Percentiles rank a stretch among this genome's conserved stretches.
Evolutionary conservation across 2,797 vertebrate genomes (phyloP).

Genomic region (Melanotaenia boesemani): DNA sequence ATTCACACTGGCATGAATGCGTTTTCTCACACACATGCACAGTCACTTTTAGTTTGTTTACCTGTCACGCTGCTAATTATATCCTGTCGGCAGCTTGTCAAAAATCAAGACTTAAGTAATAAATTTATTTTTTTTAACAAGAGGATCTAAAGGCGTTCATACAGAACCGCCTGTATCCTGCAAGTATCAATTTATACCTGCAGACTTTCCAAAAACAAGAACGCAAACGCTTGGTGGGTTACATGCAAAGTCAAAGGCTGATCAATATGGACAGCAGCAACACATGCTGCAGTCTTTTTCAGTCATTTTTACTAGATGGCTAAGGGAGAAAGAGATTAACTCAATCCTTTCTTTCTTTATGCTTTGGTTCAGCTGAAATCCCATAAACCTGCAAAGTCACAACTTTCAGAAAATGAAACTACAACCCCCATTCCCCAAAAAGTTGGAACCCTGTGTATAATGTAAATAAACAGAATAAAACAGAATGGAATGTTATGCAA

Average conservation of each 20-base stretch:
- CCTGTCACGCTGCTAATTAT: conserved; percentile 51
- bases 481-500: too few relatives aligned
- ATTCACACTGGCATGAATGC: background rate
- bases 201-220: conserved; percentile 27
- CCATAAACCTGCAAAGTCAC: conserved; percentile 20
- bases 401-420: background rate
- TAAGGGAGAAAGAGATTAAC: conserved; percentile 40
- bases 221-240: conserved; percentile 21
- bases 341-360: conserved; percentile 17
- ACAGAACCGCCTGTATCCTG: conserved; percentile 29
- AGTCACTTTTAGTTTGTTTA: conserved; percentile 48
- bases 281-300: background rate
- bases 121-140: conserved; percentile 7
- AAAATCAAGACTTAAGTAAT: conserved; percentile 42
- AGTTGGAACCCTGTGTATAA: too few relatives aligned
- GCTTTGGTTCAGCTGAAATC: conserved; percentile 41
- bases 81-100: conserved; percentile 44
- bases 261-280: conserved; percentile 47
- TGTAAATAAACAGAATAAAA: too few relatives aligned
- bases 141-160: conserved; percentile 44
- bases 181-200: conserved; percentile 47
- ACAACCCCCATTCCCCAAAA: too few relatives aligned
- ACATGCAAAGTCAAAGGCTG: conserved; percentile 25
- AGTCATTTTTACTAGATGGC: conserved; percentile 25
- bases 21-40: background rate